Conservation (phyloP, 23 tunicate genomes). For the Phallusia fumigata region DNA sequence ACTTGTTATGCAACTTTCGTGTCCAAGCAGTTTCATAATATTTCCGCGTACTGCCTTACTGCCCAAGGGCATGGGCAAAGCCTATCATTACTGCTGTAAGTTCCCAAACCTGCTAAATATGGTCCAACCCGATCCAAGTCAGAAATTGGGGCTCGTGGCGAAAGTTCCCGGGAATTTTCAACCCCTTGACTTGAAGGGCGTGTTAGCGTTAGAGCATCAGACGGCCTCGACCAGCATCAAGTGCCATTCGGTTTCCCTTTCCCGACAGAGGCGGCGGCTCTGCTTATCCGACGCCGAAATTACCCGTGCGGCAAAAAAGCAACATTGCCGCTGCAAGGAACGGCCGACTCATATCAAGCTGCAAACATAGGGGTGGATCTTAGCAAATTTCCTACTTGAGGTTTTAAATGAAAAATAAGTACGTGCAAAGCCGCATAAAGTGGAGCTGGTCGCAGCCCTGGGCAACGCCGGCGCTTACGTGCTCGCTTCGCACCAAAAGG, state of each 20-base stretch:
- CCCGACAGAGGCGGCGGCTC: neutral
- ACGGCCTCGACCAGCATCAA: neutral
- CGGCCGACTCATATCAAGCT: neutral
- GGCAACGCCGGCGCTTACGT: neutral
- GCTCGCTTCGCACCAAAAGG: neutral
- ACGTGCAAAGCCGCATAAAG: neutral
- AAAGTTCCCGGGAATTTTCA: neutral
- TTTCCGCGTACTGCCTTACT: too few species aligned
- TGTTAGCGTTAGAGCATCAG: neutral
- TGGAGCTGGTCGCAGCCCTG: neutral
- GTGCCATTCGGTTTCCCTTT: constrained; percentile 10
- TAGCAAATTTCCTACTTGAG: too few species aligned
- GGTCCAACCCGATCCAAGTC: too few species aligned
- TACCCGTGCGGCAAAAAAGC: neutral
- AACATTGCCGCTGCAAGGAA: neutral
- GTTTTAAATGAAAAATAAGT: too few species aligned
- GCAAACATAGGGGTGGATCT: neutral
- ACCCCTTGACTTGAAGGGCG: neutral
- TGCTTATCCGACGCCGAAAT: neutral
- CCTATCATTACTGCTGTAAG: too few species aligned
- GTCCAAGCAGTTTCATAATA: too few species aligned
- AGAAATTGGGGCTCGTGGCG: neutral
- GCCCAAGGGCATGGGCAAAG: too few species aligned
- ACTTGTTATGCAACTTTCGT: too few species aligned
- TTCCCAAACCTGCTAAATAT: too few species aligned